Percentiles rank a stretch among this genome's conserved stretches.
These are phyloP conservation scores for Silurus glanis DNA, from an alignment of 2,113 vertebrate genomes.

Conservation along the genomic window DNA sequence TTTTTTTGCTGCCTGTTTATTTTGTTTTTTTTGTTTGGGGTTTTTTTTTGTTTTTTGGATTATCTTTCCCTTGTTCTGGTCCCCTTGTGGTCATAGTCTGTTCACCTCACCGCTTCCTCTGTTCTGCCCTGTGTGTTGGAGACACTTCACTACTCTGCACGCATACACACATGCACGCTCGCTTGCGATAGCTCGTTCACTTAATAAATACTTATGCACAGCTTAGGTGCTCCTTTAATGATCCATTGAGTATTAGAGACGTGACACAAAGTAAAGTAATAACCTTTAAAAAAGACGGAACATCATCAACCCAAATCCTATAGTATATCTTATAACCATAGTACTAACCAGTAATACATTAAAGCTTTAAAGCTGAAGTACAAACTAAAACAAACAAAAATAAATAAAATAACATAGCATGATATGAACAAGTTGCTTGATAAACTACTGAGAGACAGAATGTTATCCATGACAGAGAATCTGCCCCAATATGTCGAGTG, in stretches of 20 bases:
- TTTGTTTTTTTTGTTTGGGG: conserved; percentile 19
- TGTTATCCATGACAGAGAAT: conserved; percentile 29
- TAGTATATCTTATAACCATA: not conserved
- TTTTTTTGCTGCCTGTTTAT: conserved; percentile 59
- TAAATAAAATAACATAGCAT: not conserved
- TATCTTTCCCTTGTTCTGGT: conserved; percentile 55
- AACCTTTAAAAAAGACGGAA: not conserved
- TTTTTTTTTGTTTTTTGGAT: conserved; percentile 25
- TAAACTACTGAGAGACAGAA: conserved; percentile 20
- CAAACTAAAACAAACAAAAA: not conserved
- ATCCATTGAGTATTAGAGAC: not conserved
- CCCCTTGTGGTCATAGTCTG: conserved; percentile 69
- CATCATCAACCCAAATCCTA: not conserved
- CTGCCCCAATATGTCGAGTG: not conserved
- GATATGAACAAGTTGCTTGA: not conserved
- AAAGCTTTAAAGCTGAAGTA: not conserved
- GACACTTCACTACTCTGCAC: conserved; percentile 53
- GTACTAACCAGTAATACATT: not conserved
- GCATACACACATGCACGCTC: not conserved
- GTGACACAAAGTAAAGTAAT: not conserved
- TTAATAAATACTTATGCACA: not conserved
- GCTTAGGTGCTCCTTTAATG: not conserved
- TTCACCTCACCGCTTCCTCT: conserved; percentile 70
- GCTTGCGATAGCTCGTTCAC: not conserved
- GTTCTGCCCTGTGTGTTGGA: conserved; percentile 73